Evolutionary conservation across 2,113 vertebrate genomes (phyloP).

Genomic region (Spheniscus mendiculus): DNA sequence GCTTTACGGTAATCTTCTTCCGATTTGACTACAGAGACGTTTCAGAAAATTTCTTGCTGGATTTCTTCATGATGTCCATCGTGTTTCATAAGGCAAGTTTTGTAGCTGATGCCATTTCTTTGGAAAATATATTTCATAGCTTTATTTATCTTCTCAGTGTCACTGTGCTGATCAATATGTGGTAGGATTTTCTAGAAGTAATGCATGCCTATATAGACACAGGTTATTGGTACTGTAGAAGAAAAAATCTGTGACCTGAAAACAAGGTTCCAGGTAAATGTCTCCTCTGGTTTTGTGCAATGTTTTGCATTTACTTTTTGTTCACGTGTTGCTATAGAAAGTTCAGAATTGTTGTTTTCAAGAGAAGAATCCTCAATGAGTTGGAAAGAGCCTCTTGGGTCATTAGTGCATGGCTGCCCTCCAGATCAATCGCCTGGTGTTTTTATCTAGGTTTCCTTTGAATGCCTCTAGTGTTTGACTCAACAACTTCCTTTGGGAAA

Average conservation of each 20-base stretch:
- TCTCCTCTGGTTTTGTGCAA: not conserved
- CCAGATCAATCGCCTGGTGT: slow-evolving; percentile 12
- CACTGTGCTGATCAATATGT: not conserved
- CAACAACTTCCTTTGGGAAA: slow-evolving; percentile 63
- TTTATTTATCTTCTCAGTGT: not conserved
- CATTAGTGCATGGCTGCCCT: slow-evolving; percentile 18
- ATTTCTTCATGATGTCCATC: slow-evolving; percentile 97
- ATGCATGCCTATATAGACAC: not conserved
- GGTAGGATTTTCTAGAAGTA: not conserved
- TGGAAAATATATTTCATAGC: not conserved
- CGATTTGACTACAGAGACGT: slow-evolving; percentile 90
- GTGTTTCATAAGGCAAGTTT: slow-evolving; percentile 91
- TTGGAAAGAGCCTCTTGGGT: slow-evolving; percentile 35
- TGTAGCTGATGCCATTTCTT: not conserved
- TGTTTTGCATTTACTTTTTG: not conserved
- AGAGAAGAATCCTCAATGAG: not conserved
- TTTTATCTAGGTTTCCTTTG: slow-evolving; percentile 58
- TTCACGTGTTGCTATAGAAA: not conserved
- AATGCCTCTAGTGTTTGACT: slow-evolving; percentile 44
- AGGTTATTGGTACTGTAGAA: not conserved
- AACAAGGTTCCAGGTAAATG: not conserved
- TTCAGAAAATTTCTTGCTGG: slow-evolving; percentile 94
- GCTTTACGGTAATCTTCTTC: slow-evolving; percentile 94
- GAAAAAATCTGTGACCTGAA: not conserved
- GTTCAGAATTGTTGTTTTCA: not conserved